Base-by-base conservation (phyloP, 2,113 vertebrate species). In the Telmatochromis sp. region DNA sequence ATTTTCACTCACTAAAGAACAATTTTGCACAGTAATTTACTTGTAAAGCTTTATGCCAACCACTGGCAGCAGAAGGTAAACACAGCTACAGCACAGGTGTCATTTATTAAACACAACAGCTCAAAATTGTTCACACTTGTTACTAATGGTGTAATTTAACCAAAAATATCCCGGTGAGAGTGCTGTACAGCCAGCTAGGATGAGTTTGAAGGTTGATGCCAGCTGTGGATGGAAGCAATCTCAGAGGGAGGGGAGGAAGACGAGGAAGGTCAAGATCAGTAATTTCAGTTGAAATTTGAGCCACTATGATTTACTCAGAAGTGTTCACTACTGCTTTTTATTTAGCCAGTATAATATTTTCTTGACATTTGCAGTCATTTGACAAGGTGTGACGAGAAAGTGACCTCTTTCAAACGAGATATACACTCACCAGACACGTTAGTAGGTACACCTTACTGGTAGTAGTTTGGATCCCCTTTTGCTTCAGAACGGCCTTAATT, bases 401-500 rank as follows among this genome's bases (percentile, higher is more conserved):
- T 49, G 42, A 45, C 6, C 23, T 19, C 70, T 47, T 47, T 47
- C 21, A 75, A 47, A 75, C 6, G 4, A 47, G 15, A 28, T 28
- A 13, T 19, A 8, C 5, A 0, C 40, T 73, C 37, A 45, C 65
- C 33, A 13, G 7, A 40, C 2, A 40, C 2, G 0, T 42, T 15
- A 70, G 0, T 65, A 3, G 10, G 19, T 42, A 70, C 35, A 70
- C n/a, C n/a, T 23, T 68, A 1, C 63, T 45, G 13, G 13, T 17
- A 5, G 21, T 47, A 45, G 14, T 17, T 47, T 12, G 70, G 40
- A 73, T 45, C 37, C 1, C 1, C 40, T 73, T 73, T 47, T 70
- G 37, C 37, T 23, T 70, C 3, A 47, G 68, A 73, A 45, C 4
- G 0, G 1, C 21, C 0, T 28, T 73, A 45, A 73, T 73, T 47